Base-by-base conservation (phyloP, 2,113 vertebrate genomes). In the Eonycteris spelaea region DNA sequence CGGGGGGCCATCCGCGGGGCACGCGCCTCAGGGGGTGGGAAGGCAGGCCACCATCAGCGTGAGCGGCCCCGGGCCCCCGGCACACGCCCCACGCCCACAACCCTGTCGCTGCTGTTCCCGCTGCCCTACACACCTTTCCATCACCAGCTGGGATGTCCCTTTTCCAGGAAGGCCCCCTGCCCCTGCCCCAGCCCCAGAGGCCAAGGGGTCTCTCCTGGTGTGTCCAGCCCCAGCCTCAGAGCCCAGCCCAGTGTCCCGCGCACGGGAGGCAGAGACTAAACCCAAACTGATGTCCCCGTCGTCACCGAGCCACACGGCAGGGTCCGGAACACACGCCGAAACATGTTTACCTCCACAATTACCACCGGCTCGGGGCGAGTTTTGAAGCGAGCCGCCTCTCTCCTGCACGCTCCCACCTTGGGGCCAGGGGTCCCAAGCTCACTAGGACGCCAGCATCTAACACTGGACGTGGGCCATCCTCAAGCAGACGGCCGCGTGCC, bases 401-500 rank as follows among this genome's bases (percentile, higher is more conserved):
- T 16, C 53, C 9, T 33, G 74, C 26, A 5, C 18, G 0, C 33
- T 12, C 51, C 63, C 1, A 67, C 55, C 61, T 28, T 24, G 55
- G 8, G 73, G 15, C 75, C 71, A 1, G 33, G n/a, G 2, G 13
- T 14, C 45, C 35, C 35, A 26, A 3, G 53, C 43, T 51, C 10
- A 0, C 12, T 2, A 19, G 35, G 51, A 57, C 7, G 35, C 57
- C 24, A 14, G 59, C 8, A 51, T 55, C 7, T 35, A 70, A 85
- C 16, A n/a, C 51, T 7, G 28, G 26, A 11, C 19, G 16, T 21
- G 57, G 38, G 35, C 78, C 15, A 30, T 0, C 57, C 38, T 12
- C 79, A 13, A 5, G 35, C 0, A 16, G 2, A 7, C 0, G 48
- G 26, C 55, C 55, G 28, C 0, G 8, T 4, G 7, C 57, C 30